A percentile compares a stretch with the other conserved stretches of the same genome.
These are phyloP conservation scores for Neuroterus valhalla DNA, from an alignment of 1,140 invertebrate species.

Conservation along the genomic window DNA sequence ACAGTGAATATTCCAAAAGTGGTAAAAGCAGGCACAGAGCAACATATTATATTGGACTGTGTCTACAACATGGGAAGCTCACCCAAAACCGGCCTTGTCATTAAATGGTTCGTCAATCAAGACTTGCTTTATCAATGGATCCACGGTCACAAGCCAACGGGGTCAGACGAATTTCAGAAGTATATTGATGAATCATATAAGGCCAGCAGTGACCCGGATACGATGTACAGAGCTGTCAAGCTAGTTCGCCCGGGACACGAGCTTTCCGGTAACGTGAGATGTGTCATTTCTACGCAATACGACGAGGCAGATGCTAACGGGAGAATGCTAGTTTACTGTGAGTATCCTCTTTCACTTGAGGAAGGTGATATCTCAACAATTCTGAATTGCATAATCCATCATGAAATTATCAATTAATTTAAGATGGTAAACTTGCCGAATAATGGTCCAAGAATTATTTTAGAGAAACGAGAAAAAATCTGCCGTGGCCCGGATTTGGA, in stretches of 20 bases:
- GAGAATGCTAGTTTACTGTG: conserved; percentile 84
- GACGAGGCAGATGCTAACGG: conserved; percentile 81
- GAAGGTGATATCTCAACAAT: conserved; percentile 12
- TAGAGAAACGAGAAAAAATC: too few species aligned
- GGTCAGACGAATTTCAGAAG: conserved; percentile 79
- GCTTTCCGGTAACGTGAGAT: conserved; percentile 84
- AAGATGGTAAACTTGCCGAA: too few species aligned
- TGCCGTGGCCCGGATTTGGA: too few species aligned
- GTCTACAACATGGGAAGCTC: conserved; percentile 79
- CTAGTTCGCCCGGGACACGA: conserved; percentile 83
- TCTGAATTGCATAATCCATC: not conserved
- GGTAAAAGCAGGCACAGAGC: conserved; percentile 80
- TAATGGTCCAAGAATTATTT: too few species aligned
- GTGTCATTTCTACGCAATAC: conserved; percentile 82
- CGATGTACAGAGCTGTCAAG: conserved; percentile 82
- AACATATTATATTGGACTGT: conserved; percentile 84
- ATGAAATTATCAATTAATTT: not conserved
- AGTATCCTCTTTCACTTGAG: conserved; percentile 64
- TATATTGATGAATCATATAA: conserved; percentile 79
- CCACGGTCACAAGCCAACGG: conserved; percentile 78
- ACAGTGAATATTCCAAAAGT: conserved; percentile 81
- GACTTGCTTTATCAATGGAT: conserved; percentile 88
- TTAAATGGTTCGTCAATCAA: conserved; percentile 87
- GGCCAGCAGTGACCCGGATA: conserved; percentile 78
- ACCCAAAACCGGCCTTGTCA: conserved; percentile 78